Base-by-base conservation (phyloP, 1,140 invertebrate genomes). In the Drosophila jambulina region DNA sequence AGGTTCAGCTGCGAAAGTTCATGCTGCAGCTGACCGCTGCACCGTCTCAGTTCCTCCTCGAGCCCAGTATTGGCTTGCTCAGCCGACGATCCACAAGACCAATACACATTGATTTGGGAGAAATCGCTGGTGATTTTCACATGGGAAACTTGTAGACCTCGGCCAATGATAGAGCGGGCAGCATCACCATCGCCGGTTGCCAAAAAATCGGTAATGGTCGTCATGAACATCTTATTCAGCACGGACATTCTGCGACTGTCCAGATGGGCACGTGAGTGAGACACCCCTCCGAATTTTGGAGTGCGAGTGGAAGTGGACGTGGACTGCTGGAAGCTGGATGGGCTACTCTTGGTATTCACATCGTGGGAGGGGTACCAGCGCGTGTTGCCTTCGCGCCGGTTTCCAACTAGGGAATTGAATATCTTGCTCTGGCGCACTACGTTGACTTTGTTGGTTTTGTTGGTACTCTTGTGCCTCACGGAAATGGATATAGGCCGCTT, bases 151-250 rank as follows among this genome's bases (percentile, higher is more conserved):
- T 97, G 95, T 67, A 97, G 94, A 10, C 95, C 94, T 75, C 93
- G 93, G 6, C 95, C 95, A n/a, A 95, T 42, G 65, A 97, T 86
- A 38, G 94, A 82, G 27, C 94, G 85, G 7, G 95, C 93, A 21
- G 95, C 93, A 75, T 95, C 94, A 2, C 95, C 96, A 6, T 56
- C 60, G 3, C 45, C 48, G 23, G 95, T 95, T 4, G 96, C 94
- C 94, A 97, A 94, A 12, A 96, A 88, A 80, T 97, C 96, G 1
- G 96, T 96, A 19, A 97, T 95, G 49, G 96, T 93, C 81, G 95
- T 94, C 96, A 97, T 97, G 78, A 97, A 97, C n/a, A 97, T 68
- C 92, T 96, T 96, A 91, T 97, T 96, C 10, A 97, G 88, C 42
- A 97, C 94, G 1, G 93, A 92, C 9, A 95, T 93, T 87, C 96